Base-by-base conservation (phyloP, 2,888 invertebrate genomes). In the Volucella inanis region DNA sequence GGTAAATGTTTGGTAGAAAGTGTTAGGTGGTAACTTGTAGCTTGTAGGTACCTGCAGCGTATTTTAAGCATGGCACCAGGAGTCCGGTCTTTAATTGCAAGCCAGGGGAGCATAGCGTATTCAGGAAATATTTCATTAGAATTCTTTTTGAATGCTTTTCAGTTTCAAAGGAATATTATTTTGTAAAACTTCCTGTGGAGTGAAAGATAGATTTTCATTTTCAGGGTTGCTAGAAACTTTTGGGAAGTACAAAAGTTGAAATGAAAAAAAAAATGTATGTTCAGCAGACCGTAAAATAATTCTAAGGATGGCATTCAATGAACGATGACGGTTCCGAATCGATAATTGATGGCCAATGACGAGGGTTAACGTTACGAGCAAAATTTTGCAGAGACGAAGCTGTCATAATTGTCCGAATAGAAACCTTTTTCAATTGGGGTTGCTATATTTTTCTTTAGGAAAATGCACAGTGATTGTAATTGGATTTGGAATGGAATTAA, bases 91-190 rank as follows among this genome's bases (percentile, higher is more conserved):
- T 71, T 79, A 79, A 84, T 84, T 84, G 79, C 52, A 54, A 70
- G 59, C 52, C 41, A 59, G 54, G 54, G 76, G 43, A 79, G 75
- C 65, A 84, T 43, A 50, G 52, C 57, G 59, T 43, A 71, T 79
- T 84, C 70, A 75, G 79, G 75, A 79, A 84, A 75, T 84, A 79
- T 71, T 84, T 84, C 70, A 79, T 79, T 79, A 79, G 75, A 75
- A 71, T 52, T 54, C 65, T 70, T 65, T 70, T 41, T 43, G 75
- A 75, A 71, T 52, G 61, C 65, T 70, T 65, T 70, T 41, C 49
- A 49, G 47, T 75, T 75, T 45, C 79, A 84, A 79, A 61, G 75
- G 70, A 75, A 79, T 62, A 61, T 71, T 79, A 71, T 79, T 71
- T 71, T 62, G 45, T 57, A 64, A 72, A 72, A 77, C 64, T 67